phyloP scores from a whole-genome alignment of 1,140 invertebrate species.

The Wiebesia pumilae region DNA sequence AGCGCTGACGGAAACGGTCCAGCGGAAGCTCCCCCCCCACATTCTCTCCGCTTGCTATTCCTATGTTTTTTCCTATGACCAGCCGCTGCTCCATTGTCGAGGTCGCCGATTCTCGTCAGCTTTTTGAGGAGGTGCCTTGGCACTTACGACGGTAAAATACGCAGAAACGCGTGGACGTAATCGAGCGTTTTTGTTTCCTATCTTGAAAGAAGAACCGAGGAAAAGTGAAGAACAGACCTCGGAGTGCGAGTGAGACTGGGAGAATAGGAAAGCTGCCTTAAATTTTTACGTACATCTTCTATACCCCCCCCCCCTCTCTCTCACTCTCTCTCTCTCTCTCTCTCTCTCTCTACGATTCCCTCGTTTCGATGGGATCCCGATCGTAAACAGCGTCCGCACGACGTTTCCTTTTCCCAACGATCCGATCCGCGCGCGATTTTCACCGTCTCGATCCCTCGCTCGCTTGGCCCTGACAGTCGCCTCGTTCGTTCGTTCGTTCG shows the following conservation, averaged over 20 bases:
- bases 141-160: background rate
- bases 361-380: conserved; percentile 15
- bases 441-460: conserved; percentile 19
- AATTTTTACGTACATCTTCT: background rate
- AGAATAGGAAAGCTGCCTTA: background rate
- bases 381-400: conserved; percentile 33
- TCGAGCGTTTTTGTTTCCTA: no score
- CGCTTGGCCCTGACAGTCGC: conserved; percentile 30
- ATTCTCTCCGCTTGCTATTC: background rate
- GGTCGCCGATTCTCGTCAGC: background rate
- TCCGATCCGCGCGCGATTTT: conserved; percentile 30
- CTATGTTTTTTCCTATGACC: background rate
- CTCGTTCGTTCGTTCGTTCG: conserved; percentile 33
- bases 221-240: background rate
- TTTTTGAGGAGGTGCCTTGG: background rate
- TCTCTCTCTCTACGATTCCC: conserved; percentile 1
- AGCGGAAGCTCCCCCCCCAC: no score
- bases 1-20: no score
- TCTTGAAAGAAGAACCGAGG: background rate
- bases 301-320: background rate
- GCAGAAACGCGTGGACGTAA: no score
- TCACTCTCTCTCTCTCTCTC: conserved; percentile 1
- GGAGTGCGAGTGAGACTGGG: background rate
- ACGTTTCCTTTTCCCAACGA: conserved; percentile 36
- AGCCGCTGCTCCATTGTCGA: background rate